phyloP scores from a whole-genome alignment of 2,797 vertebrate species.

The Passerculus sandwichensis region DNA sequence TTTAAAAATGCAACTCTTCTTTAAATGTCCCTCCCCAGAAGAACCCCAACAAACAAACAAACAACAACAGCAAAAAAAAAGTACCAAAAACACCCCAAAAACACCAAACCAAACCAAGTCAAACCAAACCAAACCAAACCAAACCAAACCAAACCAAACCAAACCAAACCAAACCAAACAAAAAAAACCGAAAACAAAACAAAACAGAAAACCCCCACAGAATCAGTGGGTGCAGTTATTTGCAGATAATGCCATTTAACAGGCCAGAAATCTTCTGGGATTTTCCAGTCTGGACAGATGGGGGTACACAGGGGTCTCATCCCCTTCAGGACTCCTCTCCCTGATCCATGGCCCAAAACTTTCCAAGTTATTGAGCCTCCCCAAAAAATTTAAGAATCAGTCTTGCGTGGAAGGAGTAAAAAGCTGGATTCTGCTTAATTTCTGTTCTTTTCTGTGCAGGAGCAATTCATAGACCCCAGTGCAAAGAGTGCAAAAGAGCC shows the following conservation, averaged over 20 bases:
- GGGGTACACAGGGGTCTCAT: fast-evolving
- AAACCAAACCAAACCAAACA: neutral
- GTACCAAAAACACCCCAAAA: too few relatives aligned
- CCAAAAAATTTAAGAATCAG: neutral
- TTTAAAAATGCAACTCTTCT: neutral
- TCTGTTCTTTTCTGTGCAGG: neutral
- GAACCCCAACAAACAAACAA: too few relatives aligned
- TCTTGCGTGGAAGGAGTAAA: neutral
- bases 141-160: too few relatives aligned
- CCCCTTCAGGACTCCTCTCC: neutral
- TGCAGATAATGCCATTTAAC: neutral
- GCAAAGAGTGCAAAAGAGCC: neutral
- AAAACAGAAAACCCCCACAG: too few relatives aligned
- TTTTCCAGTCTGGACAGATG: neutral
- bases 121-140: too few relatives aligned
- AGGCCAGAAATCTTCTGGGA: neutral
- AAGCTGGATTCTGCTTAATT: neutral
- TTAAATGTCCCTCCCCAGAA: neutral
- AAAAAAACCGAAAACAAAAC: neutral
- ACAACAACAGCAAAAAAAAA: too few relatives aligned
- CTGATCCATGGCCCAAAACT: neutral
- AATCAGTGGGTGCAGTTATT: neutral
- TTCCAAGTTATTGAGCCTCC: too few relatives aligned
- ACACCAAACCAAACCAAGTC: too few relatives aligned
- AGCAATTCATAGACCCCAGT: neutral